Percentiles rank a stretch among this genome's conserved stretches.
Conservation (phyloP, 1,140 invertebrate genomes). For the Bombus balteatus region DNA sequence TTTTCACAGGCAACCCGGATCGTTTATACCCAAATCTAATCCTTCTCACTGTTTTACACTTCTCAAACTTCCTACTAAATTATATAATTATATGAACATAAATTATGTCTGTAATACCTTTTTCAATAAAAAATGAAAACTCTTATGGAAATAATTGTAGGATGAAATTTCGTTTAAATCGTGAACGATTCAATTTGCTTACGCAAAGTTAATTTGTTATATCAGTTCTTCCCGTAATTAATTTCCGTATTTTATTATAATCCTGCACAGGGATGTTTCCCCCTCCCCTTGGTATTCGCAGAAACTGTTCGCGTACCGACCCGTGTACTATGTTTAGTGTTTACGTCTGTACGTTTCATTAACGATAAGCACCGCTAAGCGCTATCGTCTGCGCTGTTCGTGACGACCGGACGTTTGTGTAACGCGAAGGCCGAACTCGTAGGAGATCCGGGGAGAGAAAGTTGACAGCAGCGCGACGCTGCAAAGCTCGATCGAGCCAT, state of each 20-base stretch:
- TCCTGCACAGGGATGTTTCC: not conserved
- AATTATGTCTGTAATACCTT: not conserved
- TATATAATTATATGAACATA: too few species aligned
- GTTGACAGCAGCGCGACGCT: not conserved
- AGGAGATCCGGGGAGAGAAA: not conserved
- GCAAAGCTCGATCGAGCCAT: not conserved
- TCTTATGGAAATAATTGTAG: not conserved
- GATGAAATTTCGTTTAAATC: too few species aligned
- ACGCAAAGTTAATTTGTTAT: not conserved
- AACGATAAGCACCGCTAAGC: slow-evolving; percentile 65
- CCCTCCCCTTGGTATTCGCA: slow-evolving; percentile 1
- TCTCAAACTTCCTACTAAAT: too few species aligned
- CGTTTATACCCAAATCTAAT: too few species aligned
- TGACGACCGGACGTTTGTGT: slow-evolving; percentile 37
- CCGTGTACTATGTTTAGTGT: slow-evolving; percentile 55
- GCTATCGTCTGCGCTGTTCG: slow-evolving; percentile 47
- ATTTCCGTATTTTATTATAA: not conserved
- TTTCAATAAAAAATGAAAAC: not conserved
- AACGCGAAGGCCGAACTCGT: slow-evolving; percentile 26
- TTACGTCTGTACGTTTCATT: slow-evolving; percentile 66
- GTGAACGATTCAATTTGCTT: not conserved
- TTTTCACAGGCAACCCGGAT: too few species aligned
- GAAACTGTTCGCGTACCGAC: slow-evolving; percentile 53
- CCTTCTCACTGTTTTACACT: too few species aligned
- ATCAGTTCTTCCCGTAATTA: not conserved